phyloP scores from a whole-genome alignment of 2,797 vertebrate species.

The Sardinella longiceps region DNA sequence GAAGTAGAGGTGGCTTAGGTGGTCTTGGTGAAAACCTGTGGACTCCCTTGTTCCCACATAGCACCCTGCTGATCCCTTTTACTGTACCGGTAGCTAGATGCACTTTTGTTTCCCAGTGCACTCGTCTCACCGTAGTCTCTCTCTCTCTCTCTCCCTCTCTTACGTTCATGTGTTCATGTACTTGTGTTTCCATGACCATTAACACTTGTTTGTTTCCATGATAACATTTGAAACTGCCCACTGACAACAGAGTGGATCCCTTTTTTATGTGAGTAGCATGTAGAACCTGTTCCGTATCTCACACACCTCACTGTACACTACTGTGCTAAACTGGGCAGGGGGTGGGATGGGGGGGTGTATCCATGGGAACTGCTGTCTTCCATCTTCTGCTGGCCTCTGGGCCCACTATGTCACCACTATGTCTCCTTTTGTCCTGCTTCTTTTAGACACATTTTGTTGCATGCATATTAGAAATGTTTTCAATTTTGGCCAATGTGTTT shows the following conservation, averaged over 20 bases:
- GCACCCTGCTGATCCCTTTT: constrained; percentile 14
- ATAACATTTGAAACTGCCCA: constrained; percentile 60
- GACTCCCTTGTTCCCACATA: not conserved
- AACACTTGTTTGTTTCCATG: constrained; percentile 75
- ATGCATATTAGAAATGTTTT: not conserved
- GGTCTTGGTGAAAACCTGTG: constrained; percentile 45
- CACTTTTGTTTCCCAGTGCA: not conserved
- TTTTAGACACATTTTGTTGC: constrained; percentile 36
- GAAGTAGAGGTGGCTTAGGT: constrained; percentile 26
- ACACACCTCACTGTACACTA: constrained; percentile 3
- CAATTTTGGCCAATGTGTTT: not conserved
- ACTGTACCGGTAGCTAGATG: too few species aligned
- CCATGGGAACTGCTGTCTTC: constrained; percentile 18
- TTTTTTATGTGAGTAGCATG: constrained; percentile 87
- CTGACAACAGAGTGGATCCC: constrained; percentile 82
- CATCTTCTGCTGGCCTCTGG: constrained; percentile 30
- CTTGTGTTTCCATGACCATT: constrained; percentile 56
- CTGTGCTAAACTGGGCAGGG: constrained; percentile 27
- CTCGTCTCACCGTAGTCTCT: not conserved
- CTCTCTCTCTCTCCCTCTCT: not conserved
- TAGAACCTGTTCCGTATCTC: constrained; percentile 66
- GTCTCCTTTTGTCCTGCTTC: constrained; percentile 39
- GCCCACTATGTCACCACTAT: not conserved
- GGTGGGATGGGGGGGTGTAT: not conserved
- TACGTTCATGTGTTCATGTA: constrained; percentile 21